Evolutionary conservation across 2,113 vertebrate species (phyloP).

Genomic region (Phalacrocorax carbo): DNA sequence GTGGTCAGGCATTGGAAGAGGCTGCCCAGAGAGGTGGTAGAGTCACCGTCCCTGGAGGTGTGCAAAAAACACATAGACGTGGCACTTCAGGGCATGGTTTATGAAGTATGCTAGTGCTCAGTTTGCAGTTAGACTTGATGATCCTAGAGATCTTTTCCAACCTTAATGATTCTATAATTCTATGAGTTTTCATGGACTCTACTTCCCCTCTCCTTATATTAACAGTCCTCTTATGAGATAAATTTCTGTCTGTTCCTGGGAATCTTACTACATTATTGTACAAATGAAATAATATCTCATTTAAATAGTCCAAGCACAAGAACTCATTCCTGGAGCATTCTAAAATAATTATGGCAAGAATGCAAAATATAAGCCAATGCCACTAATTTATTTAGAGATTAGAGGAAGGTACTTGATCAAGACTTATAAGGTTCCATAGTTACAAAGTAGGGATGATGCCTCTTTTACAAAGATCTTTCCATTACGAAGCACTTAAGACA

Average conservation of each 20-base stretch:
- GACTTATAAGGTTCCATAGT: rapidly evolving
- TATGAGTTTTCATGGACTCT: not conserved
- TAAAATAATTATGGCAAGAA: not conserved
- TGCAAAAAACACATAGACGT: too few species aligned
- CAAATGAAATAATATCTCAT: not conserved
- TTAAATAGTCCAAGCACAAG: not conserved
- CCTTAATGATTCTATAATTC: too few species aligned
- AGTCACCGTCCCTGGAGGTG: too few species aligned
- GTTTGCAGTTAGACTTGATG: too few species aligned
- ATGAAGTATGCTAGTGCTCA: too few species aligned
- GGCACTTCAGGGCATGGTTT: too few species aligned
- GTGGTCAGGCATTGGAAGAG: too few species aligned
- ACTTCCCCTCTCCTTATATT: not conserved
- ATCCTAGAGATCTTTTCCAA: too few species aligned
- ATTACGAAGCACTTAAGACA: not conserved
- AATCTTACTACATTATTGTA: not conserved
- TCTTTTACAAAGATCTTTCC: not conserved
- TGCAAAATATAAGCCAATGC: not conserved
- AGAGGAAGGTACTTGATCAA: not conserved
- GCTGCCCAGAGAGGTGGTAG: too few species aligned
- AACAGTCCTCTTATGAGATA: not conserved
- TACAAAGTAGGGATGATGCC: not conserved
- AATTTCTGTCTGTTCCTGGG: not conserved
- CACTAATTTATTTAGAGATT: not conserved
- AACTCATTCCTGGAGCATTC: not conserved